A percentile compares a stretch with the other conserved stretches of the same genome.
Conservation (phyloP, 2,113 vertebrate genomes). For the Mus spicilegus region DNA sequence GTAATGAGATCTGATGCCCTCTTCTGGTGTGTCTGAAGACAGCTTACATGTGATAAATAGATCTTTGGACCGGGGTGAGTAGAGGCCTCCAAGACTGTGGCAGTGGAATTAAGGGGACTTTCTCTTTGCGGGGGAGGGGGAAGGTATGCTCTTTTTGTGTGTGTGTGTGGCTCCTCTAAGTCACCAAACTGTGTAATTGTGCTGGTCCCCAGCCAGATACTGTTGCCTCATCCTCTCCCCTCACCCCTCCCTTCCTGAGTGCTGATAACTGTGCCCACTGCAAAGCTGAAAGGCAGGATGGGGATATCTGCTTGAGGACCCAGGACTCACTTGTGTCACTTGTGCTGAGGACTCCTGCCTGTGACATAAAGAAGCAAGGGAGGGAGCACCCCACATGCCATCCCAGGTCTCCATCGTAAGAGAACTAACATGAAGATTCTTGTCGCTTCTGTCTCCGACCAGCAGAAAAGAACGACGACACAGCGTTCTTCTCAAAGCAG, state of each 20-base stretch:
- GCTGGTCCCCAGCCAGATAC: background rate
- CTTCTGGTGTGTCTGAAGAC: too few relatives aligned
- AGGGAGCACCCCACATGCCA: background rate
- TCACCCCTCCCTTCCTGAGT: background rate
- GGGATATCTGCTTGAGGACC: background rate
- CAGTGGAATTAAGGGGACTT: background rate
- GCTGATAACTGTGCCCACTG: background rate
- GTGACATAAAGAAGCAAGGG: background rate
- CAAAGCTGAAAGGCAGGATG: background rate
- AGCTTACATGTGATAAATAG: too few relatives aligned
- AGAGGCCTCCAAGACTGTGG: background rate
- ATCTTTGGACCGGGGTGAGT: too few relatives aligned
- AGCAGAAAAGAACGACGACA: too few relatives aligned
- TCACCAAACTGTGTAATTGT: background rate
- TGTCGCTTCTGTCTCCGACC: too few relatives aligned
- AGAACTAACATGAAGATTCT: slow-evolving; percentile 11
- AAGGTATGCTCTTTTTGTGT: background rate
- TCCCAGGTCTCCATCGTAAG: background rate
- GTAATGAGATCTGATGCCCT: too few relatives aligned
- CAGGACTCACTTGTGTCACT: background rate
- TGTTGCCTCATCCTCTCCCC: background rate
- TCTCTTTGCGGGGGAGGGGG: background rate
- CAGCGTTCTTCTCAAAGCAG: too few relatives aligned
- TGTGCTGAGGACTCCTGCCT: background rate
- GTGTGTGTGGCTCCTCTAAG: background rate